Evolutionary conservation across 2,797 vertebrate species (phyloP).

Genomic region (Rhinoraja longicauda): DNA sequence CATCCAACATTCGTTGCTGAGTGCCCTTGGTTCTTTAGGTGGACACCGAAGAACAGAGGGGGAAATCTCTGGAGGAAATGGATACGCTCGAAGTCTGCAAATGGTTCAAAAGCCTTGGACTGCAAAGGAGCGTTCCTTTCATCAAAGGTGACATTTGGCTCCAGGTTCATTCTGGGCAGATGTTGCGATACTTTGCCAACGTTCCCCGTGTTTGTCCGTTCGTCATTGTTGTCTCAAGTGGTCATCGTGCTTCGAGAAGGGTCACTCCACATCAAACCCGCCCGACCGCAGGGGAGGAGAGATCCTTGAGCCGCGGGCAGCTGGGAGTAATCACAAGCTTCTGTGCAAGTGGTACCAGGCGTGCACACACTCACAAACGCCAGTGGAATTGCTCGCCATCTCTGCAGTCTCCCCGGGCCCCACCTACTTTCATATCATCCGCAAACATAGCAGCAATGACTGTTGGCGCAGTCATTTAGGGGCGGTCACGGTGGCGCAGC

Average conservation of each 20-base stretch:
- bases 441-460: too few relatives aligned
- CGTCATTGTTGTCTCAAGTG: background rate
- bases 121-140: constrained; percentile 60
- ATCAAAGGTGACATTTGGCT: constrained; percentile 57
- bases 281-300: background rate
- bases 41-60: constrained; percentile 48
- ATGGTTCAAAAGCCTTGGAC: constrained; percentile 61
- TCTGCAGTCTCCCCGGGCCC: background rate
- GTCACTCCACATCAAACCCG: background rate
- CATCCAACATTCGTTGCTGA: background rate
- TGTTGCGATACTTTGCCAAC: background rate
- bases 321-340: background rate
- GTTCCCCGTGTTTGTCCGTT: background rate
- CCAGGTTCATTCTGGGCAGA: background rate
- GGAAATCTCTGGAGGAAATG: constrained; percentile 60
- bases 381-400: background rate
- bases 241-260: too few relatives aligned
- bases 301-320: background rate
- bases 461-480: too few relatives aligned
- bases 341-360: background rate
- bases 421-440: too few relatives aligned
- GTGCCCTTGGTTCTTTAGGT: constrained; percentile 47
- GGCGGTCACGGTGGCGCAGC: too few relatives aligned
- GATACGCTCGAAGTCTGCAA: constrained; percentile 64
- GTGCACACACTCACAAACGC: background rate